Percentiles rank a stretch among this genome's conserved stretches.
Evolutionary conservation across 2,888 invertebrate genomes (phyloP).

Genomic region (Sipha maydis): DNA sequence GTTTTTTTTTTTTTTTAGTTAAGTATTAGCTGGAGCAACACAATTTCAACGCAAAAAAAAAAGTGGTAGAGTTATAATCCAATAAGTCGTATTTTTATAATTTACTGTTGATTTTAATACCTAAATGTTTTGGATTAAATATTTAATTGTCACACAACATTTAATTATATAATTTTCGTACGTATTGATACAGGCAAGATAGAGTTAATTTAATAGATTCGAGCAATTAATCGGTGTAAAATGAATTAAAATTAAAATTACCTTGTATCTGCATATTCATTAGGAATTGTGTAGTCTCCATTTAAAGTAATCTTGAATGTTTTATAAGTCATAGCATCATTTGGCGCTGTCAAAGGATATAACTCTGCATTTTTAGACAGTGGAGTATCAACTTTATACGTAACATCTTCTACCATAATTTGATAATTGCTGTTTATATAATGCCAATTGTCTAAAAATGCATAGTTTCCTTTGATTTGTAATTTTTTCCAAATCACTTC

Average conservation of each 20-base stretch:
- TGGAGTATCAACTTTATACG: background rate
- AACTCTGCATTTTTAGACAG: conserved; percentile 10
- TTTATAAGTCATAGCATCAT: background rate
- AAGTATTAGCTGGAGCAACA: no score
- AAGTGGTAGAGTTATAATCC: no score
- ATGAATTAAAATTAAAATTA: background rate
- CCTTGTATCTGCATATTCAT: background rate
- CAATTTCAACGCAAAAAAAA: no score
- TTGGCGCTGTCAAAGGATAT: background rate
- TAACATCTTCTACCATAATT: background rate
- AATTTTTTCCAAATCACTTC: conserved; percentile 22
- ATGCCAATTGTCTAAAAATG: conserved; percentile 7
- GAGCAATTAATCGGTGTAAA: no score
- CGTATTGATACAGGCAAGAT: no score
- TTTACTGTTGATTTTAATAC: no score
- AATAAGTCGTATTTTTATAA: no score
- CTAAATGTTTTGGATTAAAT: no score
- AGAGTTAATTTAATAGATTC: no score
- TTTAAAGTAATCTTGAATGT: background rate
- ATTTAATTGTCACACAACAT: no score
- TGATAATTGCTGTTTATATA: conserved; percentile 17
- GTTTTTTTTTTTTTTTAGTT: no score
- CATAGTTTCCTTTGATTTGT: conserved; percentile 3
- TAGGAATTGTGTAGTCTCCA: background rate
- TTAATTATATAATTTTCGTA: no score